Percentiles rank a stretch among this genome's conserved stretches.
phyloP scores from a whole-genome alignment of 2,113 vertebrate genomes.

The Zeus faber region DNA sequence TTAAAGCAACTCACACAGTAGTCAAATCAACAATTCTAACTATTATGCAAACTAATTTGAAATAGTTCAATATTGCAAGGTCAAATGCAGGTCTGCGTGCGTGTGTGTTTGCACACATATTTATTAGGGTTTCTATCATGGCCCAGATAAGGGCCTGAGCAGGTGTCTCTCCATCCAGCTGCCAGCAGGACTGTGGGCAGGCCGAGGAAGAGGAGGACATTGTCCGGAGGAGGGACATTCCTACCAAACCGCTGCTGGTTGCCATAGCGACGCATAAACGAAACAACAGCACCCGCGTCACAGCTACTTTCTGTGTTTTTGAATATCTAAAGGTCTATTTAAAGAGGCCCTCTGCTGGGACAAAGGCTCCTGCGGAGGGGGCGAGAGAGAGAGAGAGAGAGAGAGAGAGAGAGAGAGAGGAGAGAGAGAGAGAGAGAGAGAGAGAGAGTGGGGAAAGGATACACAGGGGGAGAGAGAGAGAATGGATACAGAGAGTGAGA shows the following conservation, averaged over 20 bases:
- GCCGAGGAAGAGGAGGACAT: constrained; percentile 85
- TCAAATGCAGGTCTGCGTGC: neutral
- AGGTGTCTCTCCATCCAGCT: constrained; percentile 67
- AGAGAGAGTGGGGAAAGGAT: constrained; percentile 6
- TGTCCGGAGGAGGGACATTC: constrained; percentile 94
- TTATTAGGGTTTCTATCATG: constrained; percentile 6
- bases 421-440: constrained; percentile 13
- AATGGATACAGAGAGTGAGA: too few relatives aligned
- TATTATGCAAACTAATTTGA: too few relatives aligned
- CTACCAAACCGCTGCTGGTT: constrained; percentile 87
- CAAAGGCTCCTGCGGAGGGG: constrained; percentile 71
- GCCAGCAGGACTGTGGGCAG: constrained; percentile 55
- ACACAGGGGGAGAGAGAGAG: too few relatives aligned
- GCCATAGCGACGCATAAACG: constrained; percentile 91
- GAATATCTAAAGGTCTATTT: constrained; percentile 77
- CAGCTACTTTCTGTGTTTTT: constrained; percentile 51
- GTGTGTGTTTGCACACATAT: neutral
- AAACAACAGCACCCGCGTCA: constrained; percentile 84
- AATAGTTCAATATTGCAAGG: too few relatives aligned
- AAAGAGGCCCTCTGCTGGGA: constrained; percentile 72
- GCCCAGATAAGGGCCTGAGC: constrained; percentile 42
- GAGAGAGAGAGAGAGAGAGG: constrained; percentile 50
- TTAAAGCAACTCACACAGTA: too few relatives aligned
- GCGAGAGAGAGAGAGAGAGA: constrained; percentile 18
- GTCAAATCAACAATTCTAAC: too few relatives aligned